phyloP scores from a whole-genome alignment of 92 coral and sea anemone species.

The Nematostella vectensis region DNA sequence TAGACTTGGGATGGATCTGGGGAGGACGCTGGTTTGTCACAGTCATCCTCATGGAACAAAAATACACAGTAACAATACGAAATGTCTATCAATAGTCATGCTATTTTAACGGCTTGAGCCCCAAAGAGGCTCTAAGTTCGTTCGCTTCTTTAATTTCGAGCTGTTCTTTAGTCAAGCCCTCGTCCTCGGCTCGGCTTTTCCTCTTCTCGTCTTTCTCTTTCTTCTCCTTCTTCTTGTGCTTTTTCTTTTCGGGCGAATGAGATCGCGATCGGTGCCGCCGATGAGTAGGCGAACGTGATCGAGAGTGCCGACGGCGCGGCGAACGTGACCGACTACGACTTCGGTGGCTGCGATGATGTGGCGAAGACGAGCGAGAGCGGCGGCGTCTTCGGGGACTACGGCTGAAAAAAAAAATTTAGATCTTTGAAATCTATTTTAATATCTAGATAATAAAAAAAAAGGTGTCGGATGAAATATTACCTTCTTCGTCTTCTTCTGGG shows the following conservation, averaged over 20 bases:
- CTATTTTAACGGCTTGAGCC: slow-evolving; percentile 88
- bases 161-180: slow-evolving; percentile 58
- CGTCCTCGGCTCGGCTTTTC: slow-evolving; percentile 41
- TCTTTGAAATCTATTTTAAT: neutral
- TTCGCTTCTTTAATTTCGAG: slow-evolving; percentile 89
- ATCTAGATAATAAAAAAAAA: too few relatives aligned
- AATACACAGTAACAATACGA: too few relatives aligned
- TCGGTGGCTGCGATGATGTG: slow-evolving; percentile 61
- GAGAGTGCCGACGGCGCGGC: slow-evolving; percentile 69
- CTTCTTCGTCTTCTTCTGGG: slow-evolving; percentile 61
- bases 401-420: slow-evolving; percentile 9
- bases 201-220: slow-evolving; percentile 50
- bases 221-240: slow-evolving; percentile 59
- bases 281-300: slow-evolving; percentile 78
- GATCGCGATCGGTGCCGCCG: slow-evolving; percentile 93
- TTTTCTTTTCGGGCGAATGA: slow-evolving; percentile 76
- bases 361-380: slow-evolving; percentile 55
- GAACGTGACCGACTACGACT: slow-evolving; percentile 91
- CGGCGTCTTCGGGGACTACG: slow-evolving; percentile 58
- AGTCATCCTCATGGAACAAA: too few relatives aligned
- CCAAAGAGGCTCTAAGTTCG: slow-evolving; percentile 84
- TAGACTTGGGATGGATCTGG: too few relatives aligned
- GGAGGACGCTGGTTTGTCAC: too few relatives aligned
- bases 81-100: too few relatives aligned
- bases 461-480: slow-evolving; percentile 5